Evolutionary conservation across 2,888 invertebrate genomes (phyloP).

Genomic region (Brachycybe producta): DNA sequence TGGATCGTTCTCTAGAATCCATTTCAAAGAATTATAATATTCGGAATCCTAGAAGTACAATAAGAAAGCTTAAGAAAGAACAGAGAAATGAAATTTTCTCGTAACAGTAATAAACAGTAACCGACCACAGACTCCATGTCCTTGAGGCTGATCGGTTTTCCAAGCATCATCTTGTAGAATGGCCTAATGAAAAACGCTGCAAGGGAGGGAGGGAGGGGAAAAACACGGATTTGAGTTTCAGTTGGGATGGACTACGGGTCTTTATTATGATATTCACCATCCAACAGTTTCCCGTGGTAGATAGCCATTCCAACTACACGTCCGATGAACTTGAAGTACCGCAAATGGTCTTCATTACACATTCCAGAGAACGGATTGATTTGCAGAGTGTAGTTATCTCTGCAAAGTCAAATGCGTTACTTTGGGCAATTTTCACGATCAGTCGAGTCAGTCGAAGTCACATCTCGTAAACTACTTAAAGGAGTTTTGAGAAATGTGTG

Average conservation of each 20-base stretch:
- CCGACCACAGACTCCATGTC: conserved; percentile 91
- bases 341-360: conserved; percentile 94
- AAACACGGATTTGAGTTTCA: too few species aligned
- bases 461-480: too few species aligned
- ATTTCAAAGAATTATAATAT: conserved; percentile 93
- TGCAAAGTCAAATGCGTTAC: conserved; percentile 35
- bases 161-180: conserved; percentile 99
- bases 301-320: conserved; percentile 98
- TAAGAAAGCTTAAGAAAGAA: conserved; percentile 1
- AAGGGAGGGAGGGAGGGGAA: conserved; percentile 28
- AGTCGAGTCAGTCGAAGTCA: too few species aligned
- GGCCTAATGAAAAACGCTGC: conserved; percentile 97
- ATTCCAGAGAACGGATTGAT: conserved; percentile 96
- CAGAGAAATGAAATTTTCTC: background rate
- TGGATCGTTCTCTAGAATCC: conserved; percentile 93
- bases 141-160: conserved; percentile 78
- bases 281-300: conserved; percentile 93
- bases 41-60: conserved; percentile 69
- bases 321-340: conserved; percentile 97
- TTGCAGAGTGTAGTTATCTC: conserved; percentile 96
- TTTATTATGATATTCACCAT: conserved; percentile 52
- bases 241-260: too few species aligned
- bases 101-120: conserved; percentile 12
- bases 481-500: too few species aligned
- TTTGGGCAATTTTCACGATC: too few species aligned